Evolutionary conservation across 2,888 invertebrate species (phyloP).

Genomic region (Conchocele bisecta): DNA sequence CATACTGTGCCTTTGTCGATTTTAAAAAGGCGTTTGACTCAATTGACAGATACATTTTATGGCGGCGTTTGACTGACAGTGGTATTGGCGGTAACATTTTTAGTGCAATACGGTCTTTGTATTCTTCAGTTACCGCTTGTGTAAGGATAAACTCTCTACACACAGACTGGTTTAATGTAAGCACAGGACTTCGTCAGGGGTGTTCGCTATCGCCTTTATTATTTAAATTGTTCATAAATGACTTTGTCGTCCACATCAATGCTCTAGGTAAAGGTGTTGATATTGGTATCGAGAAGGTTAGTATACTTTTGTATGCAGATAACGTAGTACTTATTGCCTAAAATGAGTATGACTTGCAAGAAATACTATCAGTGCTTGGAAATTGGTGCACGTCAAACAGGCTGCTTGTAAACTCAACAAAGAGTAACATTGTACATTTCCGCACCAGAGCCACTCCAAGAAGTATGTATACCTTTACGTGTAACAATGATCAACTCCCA

Average conservation of each 20-base stretch:
- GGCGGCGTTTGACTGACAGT: neutral
- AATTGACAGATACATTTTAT: conserved; percentile 9
- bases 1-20: conserved; percentile 34
- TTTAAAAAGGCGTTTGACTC: conserved; percentile 27
- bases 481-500: conserved; percentile 1
- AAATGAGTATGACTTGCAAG: no score
- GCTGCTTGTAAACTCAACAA: conserved; percentile 15
- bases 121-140: neutral
- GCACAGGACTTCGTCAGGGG: conserved; percentile 13
- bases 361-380: no score
- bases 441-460: neutral
- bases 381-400: neutral
- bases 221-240: conserved; percentile 15
- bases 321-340: neutral
- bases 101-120: neutral
- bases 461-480: neutral
- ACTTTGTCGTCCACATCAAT: conserved; percentile 1
- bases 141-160: conserved; percentile 6
- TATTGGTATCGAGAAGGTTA: neutral
- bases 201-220: conserved; percentile 5
- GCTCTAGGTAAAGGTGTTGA: neutral
- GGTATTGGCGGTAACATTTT: neutral
- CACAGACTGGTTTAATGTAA: conserved; percentile 9
- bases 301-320: conserved; percentile 3
- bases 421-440: conserved; percentile 31